phyloP scores from a whole-genome alignment of 2,888 invertebrate species.

The Drepana falcataria region DNA sequence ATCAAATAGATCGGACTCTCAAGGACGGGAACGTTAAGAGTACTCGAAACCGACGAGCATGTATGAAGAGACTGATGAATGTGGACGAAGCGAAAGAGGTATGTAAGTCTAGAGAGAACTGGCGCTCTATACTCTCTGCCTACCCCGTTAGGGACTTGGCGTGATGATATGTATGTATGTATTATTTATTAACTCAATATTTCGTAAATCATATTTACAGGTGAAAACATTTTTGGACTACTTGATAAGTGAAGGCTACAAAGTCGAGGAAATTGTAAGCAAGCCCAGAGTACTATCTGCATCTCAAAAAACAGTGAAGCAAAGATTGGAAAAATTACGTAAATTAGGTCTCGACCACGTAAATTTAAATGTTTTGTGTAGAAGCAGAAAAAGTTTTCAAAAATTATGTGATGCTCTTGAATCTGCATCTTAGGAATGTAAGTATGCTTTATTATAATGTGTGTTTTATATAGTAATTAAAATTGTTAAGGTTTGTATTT shows the following conservation, averaged over 20 bases:
- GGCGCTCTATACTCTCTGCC: too few species aligned
- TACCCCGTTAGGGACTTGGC: too few species aligned
- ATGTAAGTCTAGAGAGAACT: too few species aligned
- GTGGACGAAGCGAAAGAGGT: too few species aligned
- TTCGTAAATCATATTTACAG: slow-evolving; percentile 41
- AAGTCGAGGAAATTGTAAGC: slow-evolving; percentile 69
- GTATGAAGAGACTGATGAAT: too few species aligned
- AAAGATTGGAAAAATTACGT: slow-evolving; percentile 69
- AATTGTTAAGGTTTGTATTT: too few species aligned
- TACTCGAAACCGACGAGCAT: too few species aligned
- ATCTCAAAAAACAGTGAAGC: slow-evolving; percentile 75
- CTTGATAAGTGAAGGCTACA: slow-evolving; percentile 72
- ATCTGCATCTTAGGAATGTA: slow-evolving; percentile 18
- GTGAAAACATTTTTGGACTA: slow-evolving; percentile 80
- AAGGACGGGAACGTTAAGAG: too few species aligned
- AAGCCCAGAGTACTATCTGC: slow-evolving; percentile 77
- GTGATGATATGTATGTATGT: too few species aligned
- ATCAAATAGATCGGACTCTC: too few species aligned
- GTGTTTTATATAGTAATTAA: not conserved
- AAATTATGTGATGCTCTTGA: slow-evolving; percentile 62
- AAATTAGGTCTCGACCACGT: slow-evolving; percentile 62
- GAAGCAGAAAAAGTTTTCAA: slow-evolving; percentile 74
- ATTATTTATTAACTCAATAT: not conserved
- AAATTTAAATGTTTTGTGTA: slow-evolving; percentile 76
- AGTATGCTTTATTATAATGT: slow-evolving; percentile 7